Evolutionary conservation across 2,113 vertebrate genomes (phyloP).

Genomic region (zebrafish (Danio rerio)): DNA sequence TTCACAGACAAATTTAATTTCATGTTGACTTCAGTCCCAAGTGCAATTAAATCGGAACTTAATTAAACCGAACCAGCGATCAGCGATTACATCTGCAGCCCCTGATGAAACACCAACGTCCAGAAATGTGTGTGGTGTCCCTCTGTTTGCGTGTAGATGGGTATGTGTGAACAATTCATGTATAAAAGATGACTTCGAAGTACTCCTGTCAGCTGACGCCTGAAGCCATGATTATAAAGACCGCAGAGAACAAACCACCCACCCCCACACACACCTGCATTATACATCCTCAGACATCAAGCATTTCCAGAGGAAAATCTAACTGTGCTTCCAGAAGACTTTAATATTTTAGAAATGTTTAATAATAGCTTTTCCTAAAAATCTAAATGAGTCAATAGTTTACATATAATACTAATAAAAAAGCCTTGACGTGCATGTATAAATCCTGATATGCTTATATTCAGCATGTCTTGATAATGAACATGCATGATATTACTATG

Average conservation of each 20-base stretch:
- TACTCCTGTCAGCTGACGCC: conserved; percentile 12
- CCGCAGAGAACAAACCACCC: not conserved
- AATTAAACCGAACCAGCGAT: conserved; percentile 62
- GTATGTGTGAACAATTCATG: conserved; percentile 21
- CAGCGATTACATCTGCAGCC: conserved; percentile 56
- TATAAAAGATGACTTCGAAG: conserved; percentile 6
- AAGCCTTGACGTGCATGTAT: not conserved
- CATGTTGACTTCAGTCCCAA: conserved; percentile 60
- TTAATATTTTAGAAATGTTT: not conserved
- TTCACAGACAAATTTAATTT: conserved; percentile 40
- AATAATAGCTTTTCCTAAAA: not conserved
- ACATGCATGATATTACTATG: too few species aligned
- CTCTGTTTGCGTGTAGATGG: conserved; percentile 53
- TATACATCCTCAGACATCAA: not conserved
- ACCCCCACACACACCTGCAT: conserved; percentile 8
- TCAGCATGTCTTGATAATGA: too few species aligned
- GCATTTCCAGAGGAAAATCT: not conserved
- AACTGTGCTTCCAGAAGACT: not conserved
- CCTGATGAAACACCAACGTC: conserved; percentile 59
- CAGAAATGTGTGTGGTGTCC: conserved; percentile 48
- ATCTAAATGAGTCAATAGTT: too few species aligned
- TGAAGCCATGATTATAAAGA: conserved; percentile 20
- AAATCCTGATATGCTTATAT: too few species aligned
- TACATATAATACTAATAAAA: too few species aligned
- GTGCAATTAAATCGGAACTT: conserved; percentile 72